Evolutionary conservation across 2,113 vertebrate genomes (phyloP).

Genomic region (Calyptomena viridis): DNA sequence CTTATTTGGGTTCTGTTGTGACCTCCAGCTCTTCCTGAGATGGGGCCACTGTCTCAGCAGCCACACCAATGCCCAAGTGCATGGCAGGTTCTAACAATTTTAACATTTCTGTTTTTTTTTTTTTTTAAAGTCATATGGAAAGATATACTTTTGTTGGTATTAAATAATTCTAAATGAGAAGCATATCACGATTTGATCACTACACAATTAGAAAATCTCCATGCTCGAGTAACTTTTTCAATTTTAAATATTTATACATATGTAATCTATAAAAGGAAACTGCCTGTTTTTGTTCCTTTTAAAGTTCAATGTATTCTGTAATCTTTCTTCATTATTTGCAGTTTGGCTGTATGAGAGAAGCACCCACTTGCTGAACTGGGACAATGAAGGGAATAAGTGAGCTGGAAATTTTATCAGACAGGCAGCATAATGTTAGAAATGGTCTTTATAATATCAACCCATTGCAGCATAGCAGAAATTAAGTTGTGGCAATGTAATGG

Average conservation of each 20-base stretch:
- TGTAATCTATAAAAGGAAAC: neutral
- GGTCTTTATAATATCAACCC: neutral
- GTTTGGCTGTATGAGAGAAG: neutral
- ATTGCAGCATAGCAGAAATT: slow-evolving; percentile 6
- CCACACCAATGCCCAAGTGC: neutral
- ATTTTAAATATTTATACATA: neutral
- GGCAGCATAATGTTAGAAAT: neutral
- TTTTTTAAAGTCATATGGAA: neutral
- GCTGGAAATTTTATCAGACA: neutral
- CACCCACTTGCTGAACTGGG: neutral
- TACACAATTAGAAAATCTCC: neutral
- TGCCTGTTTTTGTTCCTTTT: neutral
- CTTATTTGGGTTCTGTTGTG: neutral
- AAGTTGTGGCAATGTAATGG: neutral
- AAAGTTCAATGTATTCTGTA: neutral
- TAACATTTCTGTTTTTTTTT: neutral
- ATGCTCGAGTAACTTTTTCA: neutral
- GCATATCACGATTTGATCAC: neutral
- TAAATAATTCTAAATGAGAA: neutral
- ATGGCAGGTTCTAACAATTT: neutral
- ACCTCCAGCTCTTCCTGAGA: neutral
- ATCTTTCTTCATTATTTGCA: slow-evolving; percentile 30
- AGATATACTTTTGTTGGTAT: neutral
- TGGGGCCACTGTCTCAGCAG: neutral
- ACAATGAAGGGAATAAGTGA: neutral